These are phyloP conservation scores for Petrocephalus sullivani DNA, from an alignment of 2,797 vertebrate genomes.

Conservation along the genomic window DNA sequence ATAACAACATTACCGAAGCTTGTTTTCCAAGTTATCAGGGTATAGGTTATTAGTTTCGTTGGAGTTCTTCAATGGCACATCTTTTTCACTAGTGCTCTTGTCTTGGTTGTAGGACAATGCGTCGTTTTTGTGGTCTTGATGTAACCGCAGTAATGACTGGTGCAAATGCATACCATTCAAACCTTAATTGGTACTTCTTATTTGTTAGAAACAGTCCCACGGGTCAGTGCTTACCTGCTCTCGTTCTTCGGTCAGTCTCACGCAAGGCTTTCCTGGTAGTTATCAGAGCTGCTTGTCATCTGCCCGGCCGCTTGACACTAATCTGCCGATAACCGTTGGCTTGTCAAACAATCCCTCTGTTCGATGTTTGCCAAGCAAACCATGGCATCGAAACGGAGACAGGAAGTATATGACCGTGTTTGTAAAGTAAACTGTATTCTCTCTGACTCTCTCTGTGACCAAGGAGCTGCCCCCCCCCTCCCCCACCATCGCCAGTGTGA, in stretches of 20 bases:
- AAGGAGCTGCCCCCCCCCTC: background rate
- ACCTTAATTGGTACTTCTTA: background rate
- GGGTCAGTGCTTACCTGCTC: background rate
- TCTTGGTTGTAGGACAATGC: background rate
- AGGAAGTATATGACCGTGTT: background rate
- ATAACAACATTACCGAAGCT: background rate
- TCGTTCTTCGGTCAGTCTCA: background rate
- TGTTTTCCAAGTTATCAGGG: background rate
- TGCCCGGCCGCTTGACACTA: background rate
- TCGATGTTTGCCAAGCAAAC: background rate
- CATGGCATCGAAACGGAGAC: background rate
- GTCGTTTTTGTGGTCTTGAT: background rate
- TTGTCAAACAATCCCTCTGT: conserved; percentile 2
- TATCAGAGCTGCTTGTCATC: background rate
- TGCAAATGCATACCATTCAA: background rate
- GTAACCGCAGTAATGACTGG: background rate
- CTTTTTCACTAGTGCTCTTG: background rate
- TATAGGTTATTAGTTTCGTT: background rate
- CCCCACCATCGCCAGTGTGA: background rate
- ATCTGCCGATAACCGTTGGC: background rate
- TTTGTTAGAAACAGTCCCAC: background rate
- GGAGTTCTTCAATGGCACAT: background rate
- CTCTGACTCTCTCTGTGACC: background rate
- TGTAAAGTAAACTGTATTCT: background rate
- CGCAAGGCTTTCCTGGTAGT: background rate